These are phyloP conservation scores for Microcebus tavaratra DNA, from an alignment of 2,113 vertebrate genomes.

Conservation along the genomic window DNA sequence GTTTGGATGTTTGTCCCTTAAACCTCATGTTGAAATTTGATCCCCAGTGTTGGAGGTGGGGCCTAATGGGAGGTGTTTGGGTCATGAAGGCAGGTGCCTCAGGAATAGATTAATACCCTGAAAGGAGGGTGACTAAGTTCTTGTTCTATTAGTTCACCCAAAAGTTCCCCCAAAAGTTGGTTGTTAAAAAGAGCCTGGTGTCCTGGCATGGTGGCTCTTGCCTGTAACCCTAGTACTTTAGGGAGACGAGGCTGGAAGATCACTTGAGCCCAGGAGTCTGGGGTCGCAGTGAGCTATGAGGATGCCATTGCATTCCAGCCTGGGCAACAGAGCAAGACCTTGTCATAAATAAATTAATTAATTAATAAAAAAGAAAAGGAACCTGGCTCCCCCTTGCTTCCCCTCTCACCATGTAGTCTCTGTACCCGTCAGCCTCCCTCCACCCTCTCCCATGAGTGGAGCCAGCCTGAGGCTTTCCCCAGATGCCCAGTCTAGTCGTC, in stretches of 20 bases:
- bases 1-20: not conserved
- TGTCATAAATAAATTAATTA: no score
- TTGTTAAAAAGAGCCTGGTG: not conserved
- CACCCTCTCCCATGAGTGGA: not conserved
- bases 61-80: not conserved
- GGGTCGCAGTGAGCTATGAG: no score
- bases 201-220: no score
- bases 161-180: not conserved
- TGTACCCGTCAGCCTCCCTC: rapidly evolving
- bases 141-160: not conserved
- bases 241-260: no score
- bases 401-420: not conserved
- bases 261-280: no score
- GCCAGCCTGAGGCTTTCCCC: not conserved
- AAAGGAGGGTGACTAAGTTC: not conserved
- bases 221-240: no score
- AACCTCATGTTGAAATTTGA: not conserved
- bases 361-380: no score
- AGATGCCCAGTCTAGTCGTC: not conserved
- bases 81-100: no score
- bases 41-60: not conserved
- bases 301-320: no score
- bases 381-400: not conserved
- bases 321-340: no score
- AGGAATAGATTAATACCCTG: not conserved